These are phyloP conservation scores for Perdita meconis DNA, from an alignment of 2,888 invertebrate genomes.

Conservation along the genomic window DNA sequence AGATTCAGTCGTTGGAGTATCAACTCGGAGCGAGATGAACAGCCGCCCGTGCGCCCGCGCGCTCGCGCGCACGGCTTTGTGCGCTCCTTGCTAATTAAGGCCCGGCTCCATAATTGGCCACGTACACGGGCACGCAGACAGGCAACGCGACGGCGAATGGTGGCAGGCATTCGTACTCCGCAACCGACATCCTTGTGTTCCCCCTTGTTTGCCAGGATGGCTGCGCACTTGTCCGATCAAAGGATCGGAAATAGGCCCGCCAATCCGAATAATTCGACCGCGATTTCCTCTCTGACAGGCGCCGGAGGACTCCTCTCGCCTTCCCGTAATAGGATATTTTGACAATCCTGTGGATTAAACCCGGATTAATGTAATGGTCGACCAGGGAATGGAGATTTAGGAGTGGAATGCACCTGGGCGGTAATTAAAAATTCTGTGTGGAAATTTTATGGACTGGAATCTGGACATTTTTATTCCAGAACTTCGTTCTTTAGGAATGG, in stretches of 20 bases:
- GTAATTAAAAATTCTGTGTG: too few species aligned
- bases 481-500: too few species aligned
- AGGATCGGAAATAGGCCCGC: constrained; percentile 43
- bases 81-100: constrained; percentile 63
- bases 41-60: constrained; percentile 16
- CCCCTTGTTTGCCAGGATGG: constrained; percentile 27
- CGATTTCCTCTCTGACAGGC: neutral
- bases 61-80: constrained; percentile 62
- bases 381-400: too few species aligned
- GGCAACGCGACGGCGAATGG: constrained; percentile 30
- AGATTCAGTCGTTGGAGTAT: constrained; percentile 47
- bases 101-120: constrained; percentile 62
- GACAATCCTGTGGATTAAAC: too few species aligned
- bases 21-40: constrained; percentile 38
- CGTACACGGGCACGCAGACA: constrained; percentile 36
- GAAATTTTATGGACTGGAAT: too few species aligned
- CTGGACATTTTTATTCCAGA: too few species aligned
- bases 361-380: too few species aligned
- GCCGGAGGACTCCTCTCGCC: too few species aligned
- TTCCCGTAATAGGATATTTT: too few species aligned
- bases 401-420: too few species aligned
- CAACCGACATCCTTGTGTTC: constrained; percentile 22
- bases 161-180: constrained; percentile 37
- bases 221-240: constrained; percentile 63
- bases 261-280: constrained; percentile 9